These are phyloP conservation scores for Dermochelys coriacea DNA, from an alignment of 2,797 vertebrate genomes.

Conservation along the genomic window DNA sequence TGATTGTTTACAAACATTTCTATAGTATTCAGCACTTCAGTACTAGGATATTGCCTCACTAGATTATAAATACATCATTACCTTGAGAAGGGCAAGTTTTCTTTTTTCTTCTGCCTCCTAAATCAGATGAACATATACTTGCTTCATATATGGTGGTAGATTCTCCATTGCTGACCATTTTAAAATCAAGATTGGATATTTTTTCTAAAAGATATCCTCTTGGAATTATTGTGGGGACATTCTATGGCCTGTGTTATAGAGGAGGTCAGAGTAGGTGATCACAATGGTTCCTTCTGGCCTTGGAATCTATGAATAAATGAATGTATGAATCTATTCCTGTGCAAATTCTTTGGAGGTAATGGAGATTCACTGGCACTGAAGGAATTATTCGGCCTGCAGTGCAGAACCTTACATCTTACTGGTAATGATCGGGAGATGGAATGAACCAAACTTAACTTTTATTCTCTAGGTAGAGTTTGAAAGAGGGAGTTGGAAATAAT, in stretches of 20 bases:
- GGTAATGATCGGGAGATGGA: not conserved
- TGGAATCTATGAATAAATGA: not conserved
- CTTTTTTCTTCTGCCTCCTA: not conserved
- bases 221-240: not conserved
- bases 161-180: not conserved
- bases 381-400: not conserved
- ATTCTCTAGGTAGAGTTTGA: not conserved
- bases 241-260: not conserved
- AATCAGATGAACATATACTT: not conserved
- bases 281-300: not conserved
- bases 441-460: not conserved
- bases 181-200: not conserved
- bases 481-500: not conserved
- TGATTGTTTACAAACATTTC: not conserved
- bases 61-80: not conserved
- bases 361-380: not conserved
- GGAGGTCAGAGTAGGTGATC: not conserved
- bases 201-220: not conserved
- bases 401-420: not conserved
- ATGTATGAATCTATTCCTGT: not conserved
- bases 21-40: not conserved
- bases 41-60: not conserved
- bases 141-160: not conserved
- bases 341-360: not conserved
- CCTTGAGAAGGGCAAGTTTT: not conserved